Base-by-base conservation (phyloP, 2,888 invertebrate species). In the Caenorhabditis sp. region DNA sequence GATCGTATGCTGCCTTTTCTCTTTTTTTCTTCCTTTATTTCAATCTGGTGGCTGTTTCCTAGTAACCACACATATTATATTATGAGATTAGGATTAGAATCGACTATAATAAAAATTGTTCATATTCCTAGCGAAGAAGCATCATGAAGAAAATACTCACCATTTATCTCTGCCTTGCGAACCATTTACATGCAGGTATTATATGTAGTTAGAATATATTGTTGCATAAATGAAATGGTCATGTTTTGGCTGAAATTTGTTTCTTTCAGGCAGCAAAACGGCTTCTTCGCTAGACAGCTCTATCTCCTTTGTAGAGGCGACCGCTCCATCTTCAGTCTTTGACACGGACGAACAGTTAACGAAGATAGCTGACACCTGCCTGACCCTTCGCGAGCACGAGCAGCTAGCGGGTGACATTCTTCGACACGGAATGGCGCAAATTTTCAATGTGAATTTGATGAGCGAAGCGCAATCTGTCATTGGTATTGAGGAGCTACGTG, bases 131-230 rank as follows among this genome's bases (percentile, higher is more conserved):
- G n/a, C n/a, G n/a, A n/a, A n/a, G n/a, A n/a, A n/a, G n/a, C n/a
- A n/a, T n/a, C n/a, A 82, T 82, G 82, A 67, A 53, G 80, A 82
- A 37, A 60, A 74, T 61, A 74, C 82, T 79, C 74, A 62, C 55
- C 79, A 44, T 82, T 51, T 82, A 76, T 51, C 76, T 82, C 76
- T 69, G 64, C 40, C 53, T 83, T 67, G 62, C 35, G 69, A 80
- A 50, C 58, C 62, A 35, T 80, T 26, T 64, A 83, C 80, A 83
- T 80, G 70, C 83, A 80, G 83, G 83, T 83, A 81, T 80, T 58
- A 24, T 13, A 53, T 44, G 44, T 50, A 51, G 9, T 32, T 32
- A 32, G 32, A 32, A 32, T 32, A 79, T 0, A 60, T 37, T 65
- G 37, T 67, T 65, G 44, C 44, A 40, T 40, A 82, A 20, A 79